A percentile compares a stretch with the other conserved stretches of the same genome.
Conservation (phyloP, 2,113 vertebrate species). For the Pseudopodoces humilis region DNA sequence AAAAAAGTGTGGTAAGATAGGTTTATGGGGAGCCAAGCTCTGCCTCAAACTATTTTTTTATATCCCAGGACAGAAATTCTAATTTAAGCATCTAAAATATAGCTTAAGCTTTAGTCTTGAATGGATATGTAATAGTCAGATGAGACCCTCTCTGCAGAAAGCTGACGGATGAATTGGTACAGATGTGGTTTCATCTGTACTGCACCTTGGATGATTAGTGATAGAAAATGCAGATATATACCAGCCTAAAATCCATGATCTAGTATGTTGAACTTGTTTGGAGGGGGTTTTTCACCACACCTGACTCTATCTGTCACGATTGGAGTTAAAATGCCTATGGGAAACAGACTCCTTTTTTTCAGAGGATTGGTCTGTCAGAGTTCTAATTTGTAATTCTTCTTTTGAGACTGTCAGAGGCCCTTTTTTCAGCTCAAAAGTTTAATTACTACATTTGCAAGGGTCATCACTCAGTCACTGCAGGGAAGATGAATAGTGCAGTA, state of each 20-base stretch:
- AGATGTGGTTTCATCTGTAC: not conserved
- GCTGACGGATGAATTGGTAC: not conserved
- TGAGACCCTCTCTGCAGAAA: not conserved
- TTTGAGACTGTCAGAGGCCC: constrained; percentile 24
- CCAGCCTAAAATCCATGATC: not conserved
- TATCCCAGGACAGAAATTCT: not conserved
- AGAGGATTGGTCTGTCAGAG: not conserved
- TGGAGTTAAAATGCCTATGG: not conserved
- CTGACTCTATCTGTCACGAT: not conserved
- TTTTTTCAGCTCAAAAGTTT: constrained; percentile 39
- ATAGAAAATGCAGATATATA: not conserved
- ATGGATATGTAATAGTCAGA: not conserved
- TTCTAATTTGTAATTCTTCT: constrained; percentile 39
- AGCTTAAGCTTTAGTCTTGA: not conserved
- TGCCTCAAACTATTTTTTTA: not conserved
- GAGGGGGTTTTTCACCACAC: not conserved
- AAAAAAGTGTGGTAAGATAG: not conserved
- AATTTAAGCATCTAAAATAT: not conserved
- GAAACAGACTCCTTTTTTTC: not conserved
- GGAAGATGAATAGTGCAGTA: not conserved
- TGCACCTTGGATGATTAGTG: not conserved
- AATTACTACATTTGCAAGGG: constrained; percentile 42
- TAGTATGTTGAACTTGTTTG: not conserved
- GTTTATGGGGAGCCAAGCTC: not conserved
- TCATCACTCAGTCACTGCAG: constrained; percentile 33